Evolutionary conservation across 2,888 invertebrate species (phyloP).

Genomic region (Xestia rhomboidea): DNA sequence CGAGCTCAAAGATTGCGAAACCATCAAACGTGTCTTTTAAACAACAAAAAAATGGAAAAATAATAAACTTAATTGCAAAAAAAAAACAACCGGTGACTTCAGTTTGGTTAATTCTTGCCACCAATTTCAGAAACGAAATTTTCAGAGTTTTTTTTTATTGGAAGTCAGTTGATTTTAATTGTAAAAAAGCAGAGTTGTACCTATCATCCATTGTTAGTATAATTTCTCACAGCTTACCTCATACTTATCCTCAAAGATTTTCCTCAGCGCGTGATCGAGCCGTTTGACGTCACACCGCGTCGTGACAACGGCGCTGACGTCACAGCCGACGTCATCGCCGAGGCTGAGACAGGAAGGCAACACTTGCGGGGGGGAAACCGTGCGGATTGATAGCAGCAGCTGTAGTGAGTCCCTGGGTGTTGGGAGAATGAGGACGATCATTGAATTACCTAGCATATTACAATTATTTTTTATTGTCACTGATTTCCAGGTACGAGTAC

Average conservation of each 20-base stretch:
- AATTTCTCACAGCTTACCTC: conserved; percentile 68
- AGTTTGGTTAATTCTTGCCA: not conserved
- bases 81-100: not conserved
- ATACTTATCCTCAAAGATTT: conserved; percentile 76
- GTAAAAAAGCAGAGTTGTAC: too few species aligned
- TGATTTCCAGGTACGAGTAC: not conserved
- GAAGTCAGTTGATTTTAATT: too few species aligned
- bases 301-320: conserved; percentile 68
- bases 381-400: conserved; percentile 67
- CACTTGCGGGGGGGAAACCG: conserved; percentile 65
- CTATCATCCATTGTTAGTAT: too few species aligned
- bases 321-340: conserved; percentile 55
- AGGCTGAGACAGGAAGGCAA: conserved; percentile 62
- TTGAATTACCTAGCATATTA: not conserved
- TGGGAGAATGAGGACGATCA: not conserved
- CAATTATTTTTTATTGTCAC: not conserved
- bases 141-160: too few species aligned
- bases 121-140: too few species aligned
- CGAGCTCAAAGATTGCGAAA: not conserved
- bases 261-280: conserved; percentile 72
- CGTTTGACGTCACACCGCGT: conserved; percentile 65
- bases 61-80: not conserved
- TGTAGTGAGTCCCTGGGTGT: conserved; percentile 67
- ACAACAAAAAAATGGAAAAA: not conserved
- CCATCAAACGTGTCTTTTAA: not conserved